These are phyloP conservation scores for Anarsia innoxiella DNA, from an alignment of 2,888 invertebrate species.

Conservation along the genomic window DNA sequence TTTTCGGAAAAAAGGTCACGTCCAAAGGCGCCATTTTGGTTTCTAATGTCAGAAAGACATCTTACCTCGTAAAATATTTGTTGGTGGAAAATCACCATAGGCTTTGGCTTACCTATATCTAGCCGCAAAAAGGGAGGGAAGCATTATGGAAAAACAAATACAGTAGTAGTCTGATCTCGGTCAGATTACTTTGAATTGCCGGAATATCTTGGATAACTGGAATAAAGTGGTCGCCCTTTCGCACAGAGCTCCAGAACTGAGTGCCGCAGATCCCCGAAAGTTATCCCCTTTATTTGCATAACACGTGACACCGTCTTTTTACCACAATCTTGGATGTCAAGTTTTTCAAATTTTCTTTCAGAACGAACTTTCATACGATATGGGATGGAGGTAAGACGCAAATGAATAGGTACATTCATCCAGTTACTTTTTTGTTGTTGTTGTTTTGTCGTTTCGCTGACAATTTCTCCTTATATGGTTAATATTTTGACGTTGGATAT, in stretches of 20 bases:
- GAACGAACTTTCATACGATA: slow-evolving; percentile 4
- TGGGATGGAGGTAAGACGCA: slow-evolving; percentile 15
- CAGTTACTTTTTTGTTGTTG: too few relatives aligned
- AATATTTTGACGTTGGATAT: too few relatives aligned
- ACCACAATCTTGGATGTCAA: slow-evolving; percentile 16
- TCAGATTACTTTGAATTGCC: neutral
- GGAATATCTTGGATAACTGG: neutral
- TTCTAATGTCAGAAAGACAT: too few relatives aligned
- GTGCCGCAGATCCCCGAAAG: slow-evolving; percentile 29
- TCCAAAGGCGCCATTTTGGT: too few relatives aligned
- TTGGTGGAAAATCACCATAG: too few relatives aligned
- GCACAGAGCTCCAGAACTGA: slow-evolving; percentile 25
- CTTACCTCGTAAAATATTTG: too few relatives aligned
- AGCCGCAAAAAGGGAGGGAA: neutral
- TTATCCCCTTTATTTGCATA: slow-evolving; percentile 38
- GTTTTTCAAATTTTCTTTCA: slow-evolving; percentile 12
- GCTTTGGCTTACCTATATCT: neutral
- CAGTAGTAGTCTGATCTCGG: neutral
- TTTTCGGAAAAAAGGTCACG: too few relatives aligned
- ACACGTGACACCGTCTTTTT: slow-evolving; percentile 31
- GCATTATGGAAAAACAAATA: neutral
- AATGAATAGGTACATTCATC: too few relatives aligned
- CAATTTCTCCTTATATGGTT: too few relatives aligned
- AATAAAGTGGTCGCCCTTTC: neutral
- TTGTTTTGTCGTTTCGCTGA: too few relatives aligned